Evolutionary conservation across 2,888 invertebrate species (phyloP), one percentile per base, ranked within the genome.

Genomic region (Asteroscopus sphinx): DNA sequence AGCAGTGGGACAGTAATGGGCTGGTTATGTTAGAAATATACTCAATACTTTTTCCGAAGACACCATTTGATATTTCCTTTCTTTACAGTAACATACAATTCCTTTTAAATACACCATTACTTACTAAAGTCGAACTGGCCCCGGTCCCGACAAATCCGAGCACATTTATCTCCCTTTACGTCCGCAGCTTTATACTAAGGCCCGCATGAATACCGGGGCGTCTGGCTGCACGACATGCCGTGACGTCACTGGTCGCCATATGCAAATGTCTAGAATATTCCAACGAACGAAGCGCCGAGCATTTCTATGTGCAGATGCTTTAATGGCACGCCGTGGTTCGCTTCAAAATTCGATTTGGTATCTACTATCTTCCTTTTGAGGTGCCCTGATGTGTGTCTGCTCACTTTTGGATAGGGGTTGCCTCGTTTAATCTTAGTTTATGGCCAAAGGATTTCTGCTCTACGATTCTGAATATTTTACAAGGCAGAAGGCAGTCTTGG

Each of bases 261-360:
- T 77, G 76, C 73, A 77, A 77, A 77, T 77, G 56, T 75, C 73
- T 77, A 76, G 76, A 77, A 77, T 75, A 68, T 77, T 76, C 73
- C 59, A 41, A 64, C 63, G 73, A 73, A 59, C 67, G 44, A 53
- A 73, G 72, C 67, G 47, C 65, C 69, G 69, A 71, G 64, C 73
- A 68, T 73, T 73, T 63, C 81, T 76, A 77, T 79, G 76, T 79
- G 73, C 77, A 80, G 80, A 84, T 79, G 79, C 81, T 77, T 76
- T 82, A 83, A 83, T 83, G 80, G 81, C 76, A 73, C 75, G 68
- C 69, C 76, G 76, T 77, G 76, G 73, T 70, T 70, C 80, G 71
- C 71, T 79, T 79, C 79, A 76, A 81, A 79, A 81, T 81, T 80
- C 79, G 76, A 80, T 77, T 79, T 81, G 70, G 68, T 77, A 70